These are phyloP conservation scores for Bubo bubo DNA, from an alignment of 2,113 vertebrate species.

Conservation along the genomic window DNA sequence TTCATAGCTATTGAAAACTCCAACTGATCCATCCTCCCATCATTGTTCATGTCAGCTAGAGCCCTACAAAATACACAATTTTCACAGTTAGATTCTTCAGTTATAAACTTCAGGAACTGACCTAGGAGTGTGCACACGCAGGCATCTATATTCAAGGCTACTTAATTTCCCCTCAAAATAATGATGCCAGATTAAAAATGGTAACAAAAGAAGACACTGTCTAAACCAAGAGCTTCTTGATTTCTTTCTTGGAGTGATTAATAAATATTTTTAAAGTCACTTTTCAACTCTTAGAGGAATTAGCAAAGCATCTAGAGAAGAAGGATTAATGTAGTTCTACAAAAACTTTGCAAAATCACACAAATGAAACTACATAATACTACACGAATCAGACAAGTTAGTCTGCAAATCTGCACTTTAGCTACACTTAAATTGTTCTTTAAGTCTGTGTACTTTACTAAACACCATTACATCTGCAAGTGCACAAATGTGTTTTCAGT, in stretches of 20 bases:
- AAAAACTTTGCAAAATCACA: background rate
- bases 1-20: slow-evolving; percentile 99
- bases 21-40: slow-evolving; percentile 94
- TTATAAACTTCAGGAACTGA: background rate
- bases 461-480: background rate
- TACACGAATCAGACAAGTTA: background rate
- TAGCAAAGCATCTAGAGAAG: background rate
- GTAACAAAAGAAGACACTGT: background rate
- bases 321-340: background rate
- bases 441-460: background rate
- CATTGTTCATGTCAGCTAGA: slow-evolving; percentile 95
- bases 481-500: slow-evolving; percentile 7
- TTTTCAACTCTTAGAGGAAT: background rate
- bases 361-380: background rate
- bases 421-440: background rate
- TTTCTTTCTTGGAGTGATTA: background rate
- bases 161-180: background rate
- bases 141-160: background rate
- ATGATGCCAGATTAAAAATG: background rate
- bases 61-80: slow-evolving; percentile 78
- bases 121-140: background rate
- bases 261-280: background rate
- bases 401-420: background rate
- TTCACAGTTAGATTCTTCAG: background rate
- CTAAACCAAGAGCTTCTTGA: background rate